These are phyloP conservation scores for Caenorhabditis angaria DNA, from an alignment of 2,888 invertebrate species.

Conservation along the genomic window DNA sequence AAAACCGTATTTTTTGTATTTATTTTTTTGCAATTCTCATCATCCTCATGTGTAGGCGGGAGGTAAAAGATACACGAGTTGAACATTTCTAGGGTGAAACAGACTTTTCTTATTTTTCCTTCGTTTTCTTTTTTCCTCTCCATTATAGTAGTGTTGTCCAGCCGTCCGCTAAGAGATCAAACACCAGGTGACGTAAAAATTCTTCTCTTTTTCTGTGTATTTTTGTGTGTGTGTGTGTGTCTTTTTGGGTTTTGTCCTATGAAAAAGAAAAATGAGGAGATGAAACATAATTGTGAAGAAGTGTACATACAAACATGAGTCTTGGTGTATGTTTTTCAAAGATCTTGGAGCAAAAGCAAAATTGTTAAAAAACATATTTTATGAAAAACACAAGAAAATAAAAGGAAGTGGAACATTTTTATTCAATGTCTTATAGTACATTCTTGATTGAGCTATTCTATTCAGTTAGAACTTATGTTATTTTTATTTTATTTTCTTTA, in stretches of 20 bases:
- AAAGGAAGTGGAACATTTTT: not conserved
- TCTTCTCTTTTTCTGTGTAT: not conserved
- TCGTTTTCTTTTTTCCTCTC: not conserved
- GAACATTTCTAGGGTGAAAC: not conserved
- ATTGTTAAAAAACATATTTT: not conserved
- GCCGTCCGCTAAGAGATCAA: slow-evolving; percentile 38
- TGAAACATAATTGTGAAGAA: slow-evolving; percentile 1
- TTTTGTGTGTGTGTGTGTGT: slow-evolving; percentile 5
- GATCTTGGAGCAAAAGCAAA: not conserved
- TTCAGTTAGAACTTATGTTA: too few relatives aligned
- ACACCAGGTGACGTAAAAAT: slow-evolving; percentile 41
- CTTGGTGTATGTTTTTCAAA: not conserved
- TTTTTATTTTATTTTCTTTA: too few relatives aligned
- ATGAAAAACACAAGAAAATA: not conserved
- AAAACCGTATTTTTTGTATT: too few relatives aligned
- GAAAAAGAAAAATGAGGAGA: not conserved
- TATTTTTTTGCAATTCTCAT: too few relatives aligned
- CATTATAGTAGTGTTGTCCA: not conserved
- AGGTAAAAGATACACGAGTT: not conserved
- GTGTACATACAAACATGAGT: not conserved
- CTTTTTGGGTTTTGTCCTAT: not conserved
- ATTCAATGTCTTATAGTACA: too few relatives aligned
- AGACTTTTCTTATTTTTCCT: slow-evolving; percentile 9
- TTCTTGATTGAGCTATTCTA: too few relatives aligned
- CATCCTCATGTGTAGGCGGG: not conserved